Evolutionary conservation across 1,140 invertebrate species (phyloP).

Genomic region (Saxidomus purpurata): DNA sequence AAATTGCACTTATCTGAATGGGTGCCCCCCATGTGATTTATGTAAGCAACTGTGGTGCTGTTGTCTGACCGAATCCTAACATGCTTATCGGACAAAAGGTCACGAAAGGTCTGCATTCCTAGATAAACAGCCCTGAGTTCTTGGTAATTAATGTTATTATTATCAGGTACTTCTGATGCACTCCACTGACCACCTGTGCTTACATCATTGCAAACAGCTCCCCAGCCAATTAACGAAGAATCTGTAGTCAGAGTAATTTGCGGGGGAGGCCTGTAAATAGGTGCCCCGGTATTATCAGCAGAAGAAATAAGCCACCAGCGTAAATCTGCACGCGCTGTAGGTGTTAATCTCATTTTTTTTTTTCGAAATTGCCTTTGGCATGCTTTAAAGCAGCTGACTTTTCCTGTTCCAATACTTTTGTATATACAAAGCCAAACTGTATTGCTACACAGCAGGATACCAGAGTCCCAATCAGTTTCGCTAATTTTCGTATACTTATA

Average conservation of each 20-base stretch:
- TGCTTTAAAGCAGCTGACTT: not conserved
- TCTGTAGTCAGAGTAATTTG: slow-evolving; percentile 24
- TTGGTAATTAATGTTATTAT: not conserved
- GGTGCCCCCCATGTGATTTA: slow-evolving; percentile 5
- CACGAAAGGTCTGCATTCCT: not conserved
- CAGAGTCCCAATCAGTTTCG: not conserved
- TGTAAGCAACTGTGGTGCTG: slow-evolving; percentile 7
- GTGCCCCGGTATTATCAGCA: not conserved
- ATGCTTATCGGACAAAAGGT: slow-evolving; percentile 29
- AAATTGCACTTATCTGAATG: not conserved
- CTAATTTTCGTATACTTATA: not conserved
- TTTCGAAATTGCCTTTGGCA: not conserved
- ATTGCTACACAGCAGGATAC: not conserved
- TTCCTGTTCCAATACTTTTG: not conserved
- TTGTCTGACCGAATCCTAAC: slow-evolving; percentile 16
- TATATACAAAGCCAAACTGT: not conserved
- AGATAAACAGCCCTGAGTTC: not conserved
- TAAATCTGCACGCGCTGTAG: not conserved
- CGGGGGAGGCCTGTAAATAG: slow-evolving; percentile 6
- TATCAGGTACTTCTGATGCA: not conserved
- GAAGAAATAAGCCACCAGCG: not conserved
- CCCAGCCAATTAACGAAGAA: slow-evolving; percentile 34
- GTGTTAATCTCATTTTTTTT: not conserved
- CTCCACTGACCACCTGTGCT: slow-evolving; percentile 13
- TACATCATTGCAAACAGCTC: slow-evolving; percentile 17